These are phyloP conservation scores for Xestoiulus laeticollis DNA, from an alignment of 2,888 invertebrate genomes.

Conservation along the genomic window DNA sequence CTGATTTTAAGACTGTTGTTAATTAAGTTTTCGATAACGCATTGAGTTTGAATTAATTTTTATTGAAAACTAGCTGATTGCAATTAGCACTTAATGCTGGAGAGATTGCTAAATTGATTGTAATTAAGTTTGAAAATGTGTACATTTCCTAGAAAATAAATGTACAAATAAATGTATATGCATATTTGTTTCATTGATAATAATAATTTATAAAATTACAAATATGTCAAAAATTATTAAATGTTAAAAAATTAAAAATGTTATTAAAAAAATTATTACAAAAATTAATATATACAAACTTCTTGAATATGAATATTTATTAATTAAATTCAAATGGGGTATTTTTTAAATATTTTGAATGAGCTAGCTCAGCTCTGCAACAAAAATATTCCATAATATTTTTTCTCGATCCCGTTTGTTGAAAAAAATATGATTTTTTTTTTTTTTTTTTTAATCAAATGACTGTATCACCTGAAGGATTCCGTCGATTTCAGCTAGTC, in stretches of 20 bases:
- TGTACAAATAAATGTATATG: not conserved
- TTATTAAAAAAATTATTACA: no score
- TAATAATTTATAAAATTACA: not conserved
- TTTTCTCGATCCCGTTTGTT: no score
- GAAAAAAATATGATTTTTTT: not conserved
- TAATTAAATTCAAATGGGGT: no score
- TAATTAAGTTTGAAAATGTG: not conserved
- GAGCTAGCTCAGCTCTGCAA: no score
- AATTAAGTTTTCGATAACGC: not conserved
- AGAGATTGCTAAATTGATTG: not conserved
- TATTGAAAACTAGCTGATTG: no score
- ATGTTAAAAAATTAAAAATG: no score
- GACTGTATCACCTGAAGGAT: not conserved
- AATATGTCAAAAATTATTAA: no score
- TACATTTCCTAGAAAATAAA: conserved; percentile 24
- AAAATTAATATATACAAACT: no score
- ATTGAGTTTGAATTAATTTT: no score
- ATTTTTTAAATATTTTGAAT: no score
- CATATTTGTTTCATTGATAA: not conserved
- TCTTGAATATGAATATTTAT: no score
- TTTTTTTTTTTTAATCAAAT: not conserved
- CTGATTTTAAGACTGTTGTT: not conserved
- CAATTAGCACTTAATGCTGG: not conserved
- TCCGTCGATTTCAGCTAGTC: not conserved
- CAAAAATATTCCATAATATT: no score